Percentiles rank a stretch among this genome's conserved stretches.
These are phyloP conservation scores for Poecilobothrus nobilitatus DNA, from an alignment of 2,888 invertebrate genomes.

Conservation along the genomic window DNA sequence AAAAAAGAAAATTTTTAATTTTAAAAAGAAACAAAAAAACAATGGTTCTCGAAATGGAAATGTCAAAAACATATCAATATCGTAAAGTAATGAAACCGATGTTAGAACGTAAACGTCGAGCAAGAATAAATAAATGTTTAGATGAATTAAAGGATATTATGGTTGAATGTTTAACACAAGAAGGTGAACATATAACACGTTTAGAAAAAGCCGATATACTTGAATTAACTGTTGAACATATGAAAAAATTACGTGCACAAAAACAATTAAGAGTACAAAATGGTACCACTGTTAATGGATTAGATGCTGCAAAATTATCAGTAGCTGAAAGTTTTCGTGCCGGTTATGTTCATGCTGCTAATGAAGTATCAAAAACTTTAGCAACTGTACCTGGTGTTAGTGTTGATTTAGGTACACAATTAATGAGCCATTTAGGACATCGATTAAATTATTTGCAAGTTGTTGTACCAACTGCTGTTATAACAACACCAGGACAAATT, in stretches of 20 bases:
- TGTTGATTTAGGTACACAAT: slow-evolving; percentile 74
- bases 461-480: slow-evolving; percentile 36
- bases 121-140: slow-evolving; percentile 82
- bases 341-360: slow-evolving; percentile 82
- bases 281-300: slow-evolving; percentile 21
- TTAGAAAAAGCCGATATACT: slow-evolving; percentile 85
- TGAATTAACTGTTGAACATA: slow-evolving; percentile 78
- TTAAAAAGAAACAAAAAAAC: slow-evolving; percentile 11
- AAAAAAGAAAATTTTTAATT: slow-evolving; percentile 12
- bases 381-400: slow-evolving; percentile 82
- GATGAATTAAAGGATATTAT: slow-evolving; percentile 85
- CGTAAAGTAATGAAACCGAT: slow-evolving; percentile 93
- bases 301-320: slow-evolving; percentile 31
- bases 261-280: slow-evolving; percentile 50
- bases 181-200: slow-evolving; percentile 84
- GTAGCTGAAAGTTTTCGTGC: slow-evolving; percentile 72
- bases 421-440: slow-evolving; percentile 86
- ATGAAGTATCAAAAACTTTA: slow-evolving; percentile 77
- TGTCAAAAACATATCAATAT: slow-evolving; percentile 88
- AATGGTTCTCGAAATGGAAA: slow-evolving; percentile 44
- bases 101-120: slow-evolving; percentile 80
- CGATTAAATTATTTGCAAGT: slow-evolving; percentile 56
- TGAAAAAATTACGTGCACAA: slow-evolving; percentile 70
- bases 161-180: slow-evolving; percentile 60
- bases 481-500: slow-evolving; percentile 7